A percentile compares a stretch with the other conserved stretches of the same genome.
These are phyloP conservation scores for Hydrochoerus hydrochaeris DNA, from an alignment of 2,113 vertebrate genomes.

Conservation along the genomic window DNA sequence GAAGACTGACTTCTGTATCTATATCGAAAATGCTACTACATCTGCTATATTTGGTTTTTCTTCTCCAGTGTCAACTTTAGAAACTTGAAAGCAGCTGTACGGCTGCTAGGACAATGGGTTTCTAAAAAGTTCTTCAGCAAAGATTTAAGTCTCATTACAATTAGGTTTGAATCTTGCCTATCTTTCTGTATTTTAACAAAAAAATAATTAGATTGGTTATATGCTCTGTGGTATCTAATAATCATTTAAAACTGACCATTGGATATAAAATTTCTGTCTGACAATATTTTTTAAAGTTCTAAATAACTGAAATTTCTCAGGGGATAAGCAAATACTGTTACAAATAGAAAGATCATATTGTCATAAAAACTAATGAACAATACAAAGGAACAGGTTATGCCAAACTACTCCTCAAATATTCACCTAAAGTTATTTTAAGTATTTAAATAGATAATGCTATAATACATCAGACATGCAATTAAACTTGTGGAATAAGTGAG, in stretches of 20 bases:
- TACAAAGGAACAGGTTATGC: background rate
- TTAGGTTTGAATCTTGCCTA: slow-evolving; percentile 11
- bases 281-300: background rate
- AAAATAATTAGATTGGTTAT: background rate
- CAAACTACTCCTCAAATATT: background rate
- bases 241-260: background rate
- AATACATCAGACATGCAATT: background rate
- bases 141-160: slow-evolving; percentile 70
- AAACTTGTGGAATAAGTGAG: slow-evolving; percentile 5
- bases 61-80: slow-evolving; percentile 72
- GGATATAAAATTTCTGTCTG: background rate
- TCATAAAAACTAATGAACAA: slow-evolving; percentile 6
- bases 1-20: slow-evolving; percentile 75
- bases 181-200: slow-evolving; percentile 20
- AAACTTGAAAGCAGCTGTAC: slow-evolving; percentile 66
- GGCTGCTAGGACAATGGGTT: slow-evolving; percentile 56
- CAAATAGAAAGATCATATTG: background rate
- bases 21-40: slow-evolving; percentile 56
- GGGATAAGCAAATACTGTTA: background rate
- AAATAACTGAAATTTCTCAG: background rate
- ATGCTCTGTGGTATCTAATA: background rate
- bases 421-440: background rate
- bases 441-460: background rate
- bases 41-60: slow-evolving; percentile 69
- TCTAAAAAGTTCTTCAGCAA: slow-evolving; percentile 58